These are phyloP conservation scores for Cettia cetti DNA, from an alignment of 2,113 vertebrate genomes.

Conservation along the genomic window DNA sequence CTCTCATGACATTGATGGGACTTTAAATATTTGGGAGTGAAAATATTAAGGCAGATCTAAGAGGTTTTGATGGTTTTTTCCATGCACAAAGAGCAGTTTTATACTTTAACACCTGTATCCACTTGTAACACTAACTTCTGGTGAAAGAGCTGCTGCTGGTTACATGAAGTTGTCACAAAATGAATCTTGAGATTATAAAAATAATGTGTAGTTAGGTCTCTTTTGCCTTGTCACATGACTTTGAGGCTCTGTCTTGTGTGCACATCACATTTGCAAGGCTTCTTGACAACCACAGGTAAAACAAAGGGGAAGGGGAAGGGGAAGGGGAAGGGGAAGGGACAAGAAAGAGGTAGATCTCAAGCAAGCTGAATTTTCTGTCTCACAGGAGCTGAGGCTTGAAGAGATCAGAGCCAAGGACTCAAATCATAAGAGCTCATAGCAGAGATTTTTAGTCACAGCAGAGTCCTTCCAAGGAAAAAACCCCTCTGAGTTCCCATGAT, in stretches of 20 bases:
- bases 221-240: neutral
- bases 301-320: neutral
- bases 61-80: neutral
- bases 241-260: neutral
- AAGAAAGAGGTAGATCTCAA: neutral
- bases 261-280: neutral
- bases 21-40: neutral
- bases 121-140: neutral
- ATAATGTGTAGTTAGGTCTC: neutral
- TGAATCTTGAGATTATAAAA: neutral
- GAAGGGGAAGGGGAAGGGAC: neutral
- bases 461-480: neutral
- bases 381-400: neutral
- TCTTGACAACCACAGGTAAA: neutral
- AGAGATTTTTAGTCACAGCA: constrained; percentile 14
- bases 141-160: neutral
- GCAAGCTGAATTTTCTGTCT: neutral
- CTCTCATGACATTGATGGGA: neutral
- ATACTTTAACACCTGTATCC: neutral
- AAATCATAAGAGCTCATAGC: neutral
- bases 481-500: neutral
- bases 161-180: neutral
- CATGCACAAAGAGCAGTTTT: neutral
- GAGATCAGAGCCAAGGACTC: neutral
- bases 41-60: neutral